These are phyloP conservation scores for Heliangelus exortis DNA, from an alignment of 2,797 vertebrate genomes.

Conservation along the genomic window DNA sequence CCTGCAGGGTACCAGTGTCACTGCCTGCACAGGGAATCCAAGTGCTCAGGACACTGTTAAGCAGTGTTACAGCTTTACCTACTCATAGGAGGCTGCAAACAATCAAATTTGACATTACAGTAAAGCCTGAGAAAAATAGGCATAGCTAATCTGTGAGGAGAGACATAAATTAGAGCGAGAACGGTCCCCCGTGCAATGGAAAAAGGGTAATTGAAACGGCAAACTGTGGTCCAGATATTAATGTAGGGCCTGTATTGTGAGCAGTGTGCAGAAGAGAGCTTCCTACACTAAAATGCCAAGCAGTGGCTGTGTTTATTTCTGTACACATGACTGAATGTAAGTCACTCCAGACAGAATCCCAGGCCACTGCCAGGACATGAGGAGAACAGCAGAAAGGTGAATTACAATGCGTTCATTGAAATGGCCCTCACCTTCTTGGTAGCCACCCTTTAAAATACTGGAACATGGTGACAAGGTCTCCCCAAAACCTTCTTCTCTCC, in stretches of 20 bases:
- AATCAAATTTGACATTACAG: not conserved
- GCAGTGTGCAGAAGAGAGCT: not conserved
- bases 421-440: too few relatives aligned
- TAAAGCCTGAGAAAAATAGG: not conserved
- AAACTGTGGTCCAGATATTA: not conserved
- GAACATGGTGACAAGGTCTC: too few relatives aligned
- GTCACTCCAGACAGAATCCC: not conserved
- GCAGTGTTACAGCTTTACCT: not conserved
- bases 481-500: too few relatives aligned
- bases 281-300: not conserved
- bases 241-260: not conserved
- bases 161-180: not conserved
- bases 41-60: not conserved
- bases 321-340: not conserved
- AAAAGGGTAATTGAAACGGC: not conserved
- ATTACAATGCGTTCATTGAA: not conserved
- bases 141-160: not conserved
- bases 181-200: not conserved
- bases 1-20: not conserved
- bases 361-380: not conserved
- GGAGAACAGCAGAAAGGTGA: slow-evolving; percentile 19
- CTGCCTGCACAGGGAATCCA: not conserved
- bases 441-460: too few relatives aligned
- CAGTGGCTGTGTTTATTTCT: not conserved
- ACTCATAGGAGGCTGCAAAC: not conserved